Percentiles rank a stretch among this genome's conserved stretches.
These are phyloP conservation scores for Zaprionus capensis DNA, from an alignment of 1,140 invertebrate genomes.

Conservation along the genomic window DNA sequence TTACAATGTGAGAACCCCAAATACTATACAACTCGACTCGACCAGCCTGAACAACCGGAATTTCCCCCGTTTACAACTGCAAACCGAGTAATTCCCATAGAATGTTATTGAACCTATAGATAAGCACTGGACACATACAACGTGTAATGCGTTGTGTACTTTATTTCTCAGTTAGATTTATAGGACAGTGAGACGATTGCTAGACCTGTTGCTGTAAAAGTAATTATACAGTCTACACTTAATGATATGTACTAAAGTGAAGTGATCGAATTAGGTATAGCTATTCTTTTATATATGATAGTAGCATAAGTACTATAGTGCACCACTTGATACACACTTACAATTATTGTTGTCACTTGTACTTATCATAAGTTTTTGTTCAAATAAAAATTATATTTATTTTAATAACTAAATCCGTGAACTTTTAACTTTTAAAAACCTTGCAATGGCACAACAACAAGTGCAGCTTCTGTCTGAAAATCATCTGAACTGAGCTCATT, in stretches of 20 bases:
- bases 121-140: slow-evolving; percentile 6
- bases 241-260: not conserved
- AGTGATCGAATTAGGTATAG: not conserved
- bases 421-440: no score
- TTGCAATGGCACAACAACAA: no score
- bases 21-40: not conserved
- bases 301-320: no score
- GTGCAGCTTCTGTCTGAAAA: no score
- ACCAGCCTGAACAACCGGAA: slow-evolving; percentile 7
- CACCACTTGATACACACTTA: not conserved
- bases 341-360: no score
- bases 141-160: not conserved
- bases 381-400: no score
- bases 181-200: not conserved
- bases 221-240: not conserved
- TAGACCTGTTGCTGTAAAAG: not conserved
- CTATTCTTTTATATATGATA: not conserved
- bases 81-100: not conserved
- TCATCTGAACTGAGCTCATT: no score
- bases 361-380: no score
- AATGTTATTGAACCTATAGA: slow-evolving; percentile 16
- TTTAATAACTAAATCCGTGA: no score
- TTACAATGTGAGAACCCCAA: slow-evolving; percentile 29
- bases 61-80: not conserved
- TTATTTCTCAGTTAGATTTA: not conserved